Evolutionary conservation across 2,113 vertebrate species (phyloP), one percentile per base, ranked within the genome.

Genomic region (Anser brachyrhynchus): DNA sequence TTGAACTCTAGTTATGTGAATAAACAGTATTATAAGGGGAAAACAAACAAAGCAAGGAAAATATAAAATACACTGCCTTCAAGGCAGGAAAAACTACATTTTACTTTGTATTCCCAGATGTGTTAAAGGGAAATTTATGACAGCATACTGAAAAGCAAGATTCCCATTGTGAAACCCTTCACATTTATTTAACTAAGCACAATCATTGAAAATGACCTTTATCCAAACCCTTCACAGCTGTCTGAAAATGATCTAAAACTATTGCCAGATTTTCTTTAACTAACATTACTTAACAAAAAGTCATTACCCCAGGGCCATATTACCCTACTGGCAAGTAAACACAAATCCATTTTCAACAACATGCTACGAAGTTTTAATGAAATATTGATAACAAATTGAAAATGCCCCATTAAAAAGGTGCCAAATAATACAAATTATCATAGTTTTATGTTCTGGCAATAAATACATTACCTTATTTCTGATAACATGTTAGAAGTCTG

Each of bases 191-290:
- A 97, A 96, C 97, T 96, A 97, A 97, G 97, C 96, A 95, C 96
- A 98, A 97, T 97, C 97, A 96, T 22, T 97, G 97, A 97, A 98
- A 98, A 97, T 98, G 98, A 98, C 97, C 97, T 98, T 98, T 98
- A 97, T 96, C 90, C 95, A 98, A 97, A 97, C 96, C 93, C 93
- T 97, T 97, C 96, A 97, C 95, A 96, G 97, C 85, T 92, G 97
- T 93, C 97, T 97, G 97, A 97, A 98, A 98, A 98, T 98, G 95
- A 98, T 97, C 96, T 97, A 97, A 97, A 98, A 98, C 96, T 97
- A 97, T 96, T 97, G 95, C 97, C 97, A 98, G 97, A 97, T 97
- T 97, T 95, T 97, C 95, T 97, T 98, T 98, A 98, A 98, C 97
- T 97, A 98, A 97, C 96, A 98, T 97, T 97, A 97, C 91, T 98